Conservation (phyloP, 2,113 vertebrate genomes). For the Paramisgurnus dabryanus region DNA sequence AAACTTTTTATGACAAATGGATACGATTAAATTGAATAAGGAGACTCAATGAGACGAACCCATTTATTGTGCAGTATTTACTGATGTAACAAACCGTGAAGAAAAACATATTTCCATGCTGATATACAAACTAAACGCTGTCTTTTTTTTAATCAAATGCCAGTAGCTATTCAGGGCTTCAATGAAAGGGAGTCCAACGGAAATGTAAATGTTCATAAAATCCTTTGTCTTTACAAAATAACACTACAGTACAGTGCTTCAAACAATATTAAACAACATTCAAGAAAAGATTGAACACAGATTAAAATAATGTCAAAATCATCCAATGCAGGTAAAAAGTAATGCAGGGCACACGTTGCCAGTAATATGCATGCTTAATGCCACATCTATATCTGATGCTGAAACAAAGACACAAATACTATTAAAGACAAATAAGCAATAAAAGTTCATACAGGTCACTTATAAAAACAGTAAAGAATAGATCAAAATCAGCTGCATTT, state of each 20-base stretch:
- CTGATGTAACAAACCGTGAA: background rate
- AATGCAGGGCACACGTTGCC: background rate
- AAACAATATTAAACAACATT: background rate
- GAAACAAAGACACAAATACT: background rate
- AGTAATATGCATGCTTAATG: background rate
- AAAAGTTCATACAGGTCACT: background rate
- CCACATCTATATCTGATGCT: background rate
- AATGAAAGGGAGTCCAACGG: background rate
- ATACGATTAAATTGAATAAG: background rate
- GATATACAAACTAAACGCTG: background rate
- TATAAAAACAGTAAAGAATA: background rate
- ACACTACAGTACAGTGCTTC: background rate
- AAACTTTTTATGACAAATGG: conserved; percentile 27
- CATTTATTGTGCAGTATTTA: conserved; percentile 20
- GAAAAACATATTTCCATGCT: conserved; percentile 7
- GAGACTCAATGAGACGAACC: background rate
- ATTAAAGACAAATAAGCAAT: conserved; percentile 7
- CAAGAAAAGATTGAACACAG: background rate
- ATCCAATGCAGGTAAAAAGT: background rate
- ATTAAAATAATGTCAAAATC: background rate
- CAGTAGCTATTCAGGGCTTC: background rate
- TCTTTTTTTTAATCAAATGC: background rate
- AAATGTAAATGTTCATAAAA: background rate
- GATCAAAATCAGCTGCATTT: background rate
- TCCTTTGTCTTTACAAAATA: background rate